These are phyloP conservation scores for Garrulus glandarius DNA, from an alignment of 2,797 vertebrate genomes.

Conservation along the genomic window DNA sequence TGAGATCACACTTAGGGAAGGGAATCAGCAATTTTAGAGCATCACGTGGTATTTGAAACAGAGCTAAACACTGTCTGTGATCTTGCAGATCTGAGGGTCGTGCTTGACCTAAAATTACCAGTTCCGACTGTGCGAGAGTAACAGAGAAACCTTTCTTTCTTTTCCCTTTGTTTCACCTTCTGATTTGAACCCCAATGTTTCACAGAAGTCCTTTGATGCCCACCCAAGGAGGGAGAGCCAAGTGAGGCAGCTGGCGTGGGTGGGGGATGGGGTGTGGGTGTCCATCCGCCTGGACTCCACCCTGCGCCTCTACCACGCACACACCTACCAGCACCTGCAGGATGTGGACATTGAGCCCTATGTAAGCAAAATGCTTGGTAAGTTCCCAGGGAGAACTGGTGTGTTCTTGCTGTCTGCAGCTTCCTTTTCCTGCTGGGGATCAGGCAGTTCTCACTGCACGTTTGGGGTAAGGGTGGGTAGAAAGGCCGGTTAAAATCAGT, in stretches of 20 bases:
- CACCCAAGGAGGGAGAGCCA: constrained; percentile 97
- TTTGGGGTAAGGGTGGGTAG: neutral
- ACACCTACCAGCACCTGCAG: constrained; percentile 94
- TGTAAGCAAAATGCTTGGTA: constrained; percentile 99
- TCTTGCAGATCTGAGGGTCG: neutral
- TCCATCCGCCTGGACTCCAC: constrained; percentile 97
- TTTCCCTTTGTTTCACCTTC: neutral
- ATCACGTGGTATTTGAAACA: neutral
- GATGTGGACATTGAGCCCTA: constrained; percentile 98
- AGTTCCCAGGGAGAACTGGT: constrained; percentile 9
- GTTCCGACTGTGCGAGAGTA: neutral
- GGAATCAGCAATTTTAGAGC: neutral
- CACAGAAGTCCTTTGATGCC: constrained; percentile 94
- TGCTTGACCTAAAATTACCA: neutral
- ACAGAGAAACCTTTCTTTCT: neutral
- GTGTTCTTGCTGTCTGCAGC: neutral
- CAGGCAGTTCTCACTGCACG: neutral
- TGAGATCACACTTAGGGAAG: neutral
- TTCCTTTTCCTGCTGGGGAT: neutral
- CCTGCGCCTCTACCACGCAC: constrained; percentile 92
- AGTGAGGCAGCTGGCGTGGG: constrained; percentile 94
- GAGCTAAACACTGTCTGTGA: neutral
- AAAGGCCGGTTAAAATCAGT: neutral
- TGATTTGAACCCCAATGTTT: neutral
- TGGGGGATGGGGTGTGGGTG: constrained; percentile 97